Evolutionary conservation across 2,888 invertebrate genomes (phyloP), one percentile per base, ranked within the genome.

Genomic region (Gymnoscelis rufifasciata): DNA sequence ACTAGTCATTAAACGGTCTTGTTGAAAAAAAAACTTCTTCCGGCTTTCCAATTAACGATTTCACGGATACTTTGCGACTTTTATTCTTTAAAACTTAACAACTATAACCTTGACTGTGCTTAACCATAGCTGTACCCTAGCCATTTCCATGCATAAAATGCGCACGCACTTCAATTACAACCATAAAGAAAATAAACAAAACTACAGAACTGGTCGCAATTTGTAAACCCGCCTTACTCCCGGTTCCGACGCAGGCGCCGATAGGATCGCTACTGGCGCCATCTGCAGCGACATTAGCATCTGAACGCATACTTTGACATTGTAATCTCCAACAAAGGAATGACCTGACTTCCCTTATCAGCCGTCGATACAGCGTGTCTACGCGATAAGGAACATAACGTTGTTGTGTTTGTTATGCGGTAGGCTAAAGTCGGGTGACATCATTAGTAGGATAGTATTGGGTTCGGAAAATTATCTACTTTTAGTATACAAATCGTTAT

Each of bases 281-380:
- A 69, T 74, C 73, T 70, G 19, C 5, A 5, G 19, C 19, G 56
- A 58, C 63, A 83, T 84, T 84, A 76, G 60, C 86, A 84, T 83
- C 69, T 74, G 74, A 83, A 84, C 64, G 67, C 70, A 71, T 71
- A 75, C 67, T 70, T 74, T 74, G 70, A 78, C 80, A 78, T 76
- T 80, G 80, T 83, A 74, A 78, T 78, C 73, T 73, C 55, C 62
- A 73, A 80, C 83, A 83, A 83, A 80, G 74, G 73, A 74, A 63
- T 78, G 78, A 81, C 79, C 79, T 78, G 77, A 76, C 78, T 71
- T 72, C 67, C 63, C 66, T 74, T 83, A 82, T 83, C 83, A 72
- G 64, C 51, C 56, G 59, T 56, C 62, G 55, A 59, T 56, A 61
- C 66, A 57, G 67, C 59, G 60, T 56, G 48, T 51, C 54, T 54